A percentile compares a stretch with the other conserved stretches of the same genome.
These are phyloP conservation scores for Aphelenchoides fujianensis DNA, from an alignment of 1,140 invertebrate genomes.

Conservation along the genomic window DNA sequence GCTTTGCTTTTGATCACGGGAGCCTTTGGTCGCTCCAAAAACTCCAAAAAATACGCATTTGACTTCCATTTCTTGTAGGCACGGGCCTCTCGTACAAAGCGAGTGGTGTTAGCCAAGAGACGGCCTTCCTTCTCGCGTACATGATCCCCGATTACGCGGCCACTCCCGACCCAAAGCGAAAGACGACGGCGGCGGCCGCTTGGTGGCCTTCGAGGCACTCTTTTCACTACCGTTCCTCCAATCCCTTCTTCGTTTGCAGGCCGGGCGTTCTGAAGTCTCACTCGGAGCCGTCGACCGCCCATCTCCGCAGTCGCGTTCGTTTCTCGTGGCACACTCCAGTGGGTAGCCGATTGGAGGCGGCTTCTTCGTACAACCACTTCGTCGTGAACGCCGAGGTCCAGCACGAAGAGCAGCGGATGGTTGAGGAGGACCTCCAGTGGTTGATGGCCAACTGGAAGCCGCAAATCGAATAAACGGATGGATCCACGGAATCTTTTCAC, in stretches of 20 bases:
- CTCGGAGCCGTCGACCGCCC: background rate
- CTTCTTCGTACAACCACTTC: background rate
- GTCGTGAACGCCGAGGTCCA: background rate
- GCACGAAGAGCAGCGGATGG: background rate
- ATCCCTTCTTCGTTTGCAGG: too few species aligned
- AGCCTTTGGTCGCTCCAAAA: too few species aligned
- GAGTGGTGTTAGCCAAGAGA: slow-evolving; percentile 27
- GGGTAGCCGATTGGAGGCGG: background rate
- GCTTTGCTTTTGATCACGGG: too few species aligned
- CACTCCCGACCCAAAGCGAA: slow-evolving; percentile 18
- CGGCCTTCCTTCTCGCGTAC: slow-evolving; percentile 23
- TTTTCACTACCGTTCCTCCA: background rate
- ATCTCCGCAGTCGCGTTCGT: background rate
- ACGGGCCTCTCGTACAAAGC: slow-evolving; percentile 10
- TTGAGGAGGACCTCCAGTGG: background rate
- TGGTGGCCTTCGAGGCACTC: background rate
- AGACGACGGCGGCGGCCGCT: background rate
- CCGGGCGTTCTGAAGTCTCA: background rate
- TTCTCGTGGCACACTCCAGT: background rate
- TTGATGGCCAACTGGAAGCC: background rate
- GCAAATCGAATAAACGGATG: background rate
- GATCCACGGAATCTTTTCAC: too few species aligned
- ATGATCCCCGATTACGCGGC: slow-evolving; percentile 25
- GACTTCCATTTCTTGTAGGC: too few species aligned
- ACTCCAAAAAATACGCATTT: too few species aligned